Evolutionary conservation across 2,888 invertebrate species (phyloP).

Genomic region (Callinectes sapidus): DNA sequence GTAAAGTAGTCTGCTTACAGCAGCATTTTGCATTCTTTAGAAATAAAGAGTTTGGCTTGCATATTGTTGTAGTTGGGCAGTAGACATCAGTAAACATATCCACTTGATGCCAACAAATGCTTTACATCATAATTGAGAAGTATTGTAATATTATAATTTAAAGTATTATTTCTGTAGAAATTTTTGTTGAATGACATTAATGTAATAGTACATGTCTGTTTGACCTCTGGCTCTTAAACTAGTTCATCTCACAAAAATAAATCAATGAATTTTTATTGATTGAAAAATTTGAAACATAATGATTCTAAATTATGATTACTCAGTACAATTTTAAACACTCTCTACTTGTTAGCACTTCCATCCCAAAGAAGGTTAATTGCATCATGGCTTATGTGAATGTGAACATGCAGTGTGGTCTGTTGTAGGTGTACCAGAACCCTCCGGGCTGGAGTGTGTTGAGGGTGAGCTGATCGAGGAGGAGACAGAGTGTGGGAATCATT

Average conservation of each 20-base stretch:
- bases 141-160: background rate
- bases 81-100: background rate
- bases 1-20: background rate
- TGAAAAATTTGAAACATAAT: background rate
- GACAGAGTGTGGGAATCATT: constrained; percentile 54
- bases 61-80: background rate
- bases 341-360: background rate
- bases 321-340: background rate
- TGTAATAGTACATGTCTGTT: background rate
- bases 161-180: background rate
- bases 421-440: constrained; percentile 49
- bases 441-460: constrained; percentile 42
- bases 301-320: background rate
- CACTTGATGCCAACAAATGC: background rate
- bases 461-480: constrained; percentile 52
- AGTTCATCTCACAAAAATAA: background rate
- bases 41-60: constrained; percentile 15
- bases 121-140: background rate
- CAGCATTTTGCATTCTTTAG: background rate
- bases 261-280: background rate
- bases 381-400: constrained; percentile 1
- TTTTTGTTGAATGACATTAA: background rate
- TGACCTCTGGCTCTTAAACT: background rate
- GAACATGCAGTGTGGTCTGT: constrained; percentile 48
- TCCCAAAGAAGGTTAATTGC: constrained; percentile 1